A percentile compares a stretch with the other conserved stretches of the same genome.
Conservation (phyloP, 2,113 vertebrate species). For the Apus apus region DNA sequence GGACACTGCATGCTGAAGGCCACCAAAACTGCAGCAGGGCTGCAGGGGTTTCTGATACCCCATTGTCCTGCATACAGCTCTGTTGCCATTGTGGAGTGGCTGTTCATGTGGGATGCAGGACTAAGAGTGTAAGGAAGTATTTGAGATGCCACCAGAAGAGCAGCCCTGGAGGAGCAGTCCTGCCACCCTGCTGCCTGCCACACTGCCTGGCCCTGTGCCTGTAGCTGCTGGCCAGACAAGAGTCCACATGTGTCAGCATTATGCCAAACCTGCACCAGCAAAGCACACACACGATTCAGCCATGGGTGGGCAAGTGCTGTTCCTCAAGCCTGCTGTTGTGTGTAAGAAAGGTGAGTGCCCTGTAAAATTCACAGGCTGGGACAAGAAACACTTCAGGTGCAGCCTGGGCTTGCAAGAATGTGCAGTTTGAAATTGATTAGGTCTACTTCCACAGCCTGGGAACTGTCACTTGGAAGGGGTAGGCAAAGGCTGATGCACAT, state of each 20-base stretch:
- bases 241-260: fast-evolving
- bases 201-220: not conserved
- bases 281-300: fast-evolving
- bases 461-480: not conserved
- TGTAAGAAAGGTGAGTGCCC: fast-evolving
- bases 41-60: not conserved
- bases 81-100: not conserved
- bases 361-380: not conserved
- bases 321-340: not conserved
- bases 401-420: not conserved
- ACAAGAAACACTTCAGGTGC: not conserved
- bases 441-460: not conserved
- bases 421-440: not conserved
- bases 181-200: fast-evolving
- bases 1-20: fast-evolving
- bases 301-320: not conserved
- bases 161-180: not conserved
- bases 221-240: not conserved
- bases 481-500: not conserved
- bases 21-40: not conserved
- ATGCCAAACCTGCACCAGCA: fast-evolving
- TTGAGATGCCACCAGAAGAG: not conserved
- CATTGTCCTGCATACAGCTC: fast-evolving
- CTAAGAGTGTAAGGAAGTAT: not conserved
- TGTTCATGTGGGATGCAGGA: fast-evolving